Conservation (phyloP, 2,797 vertebrate genomes). For the Hypotaenidia okinawae region DNA sequence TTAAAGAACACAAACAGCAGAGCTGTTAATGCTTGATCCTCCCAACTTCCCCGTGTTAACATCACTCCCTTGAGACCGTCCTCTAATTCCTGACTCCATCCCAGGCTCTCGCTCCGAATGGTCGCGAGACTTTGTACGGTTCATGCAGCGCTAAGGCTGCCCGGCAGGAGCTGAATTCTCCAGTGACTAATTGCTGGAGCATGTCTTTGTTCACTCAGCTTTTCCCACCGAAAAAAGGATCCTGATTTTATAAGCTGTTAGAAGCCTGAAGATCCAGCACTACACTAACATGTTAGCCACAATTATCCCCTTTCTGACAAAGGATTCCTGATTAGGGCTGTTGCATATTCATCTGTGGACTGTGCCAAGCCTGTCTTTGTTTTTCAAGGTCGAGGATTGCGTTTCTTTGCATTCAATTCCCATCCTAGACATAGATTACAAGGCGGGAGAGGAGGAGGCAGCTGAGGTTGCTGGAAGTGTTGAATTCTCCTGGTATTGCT, state of each 20-base stretch:
- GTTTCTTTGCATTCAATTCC: conserved; percentile 65
- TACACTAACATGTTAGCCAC: conserved; percentile 44
- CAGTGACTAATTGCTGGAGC: neutral
- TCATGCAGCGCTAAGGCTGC: accelerated
- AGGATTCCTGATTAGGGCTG: conserved; percentile 53
- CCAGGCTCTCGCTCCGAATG: neutral
- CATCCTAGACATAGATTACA: conserved; percentile 58
- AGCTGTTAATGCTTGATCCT: neutral
- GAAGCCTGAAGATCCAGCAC: conserved; percentile 33
- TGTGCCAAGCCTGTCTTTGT: conserved; percentile 47
- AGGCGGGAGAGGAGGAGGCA: conserved; percentile 28
- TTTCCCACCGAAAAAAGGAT: neutral
- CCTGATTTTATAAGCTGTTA: conserved; percentile 43
- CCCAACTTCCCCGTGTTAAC: neutral
- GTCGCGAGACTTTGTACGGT: neutral
- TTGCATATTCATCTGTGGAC: conserved; percentile 60
- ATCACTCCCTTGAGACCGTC: neutral
- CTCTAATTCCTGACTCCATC: neutral
- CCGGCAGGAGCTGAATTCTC: neutral
- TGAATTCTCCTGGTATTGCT: conserved; percentile 18
- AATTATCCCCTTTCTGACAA: conserved; percentile 56
- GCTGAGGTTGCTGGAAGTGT: conserved; percentile 29
- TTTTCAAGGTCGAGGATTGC: conserved; percentile 70
- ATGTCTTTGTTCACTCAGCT: conserved; percentile 21
- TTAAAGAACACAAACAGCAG: neutral